Evolutionary conservation across 2,797 vertebrate genomes (phyloP), one percentile per base, ranked within the genome.

Genomic region (Cirrhinus mrigala): DNA sequence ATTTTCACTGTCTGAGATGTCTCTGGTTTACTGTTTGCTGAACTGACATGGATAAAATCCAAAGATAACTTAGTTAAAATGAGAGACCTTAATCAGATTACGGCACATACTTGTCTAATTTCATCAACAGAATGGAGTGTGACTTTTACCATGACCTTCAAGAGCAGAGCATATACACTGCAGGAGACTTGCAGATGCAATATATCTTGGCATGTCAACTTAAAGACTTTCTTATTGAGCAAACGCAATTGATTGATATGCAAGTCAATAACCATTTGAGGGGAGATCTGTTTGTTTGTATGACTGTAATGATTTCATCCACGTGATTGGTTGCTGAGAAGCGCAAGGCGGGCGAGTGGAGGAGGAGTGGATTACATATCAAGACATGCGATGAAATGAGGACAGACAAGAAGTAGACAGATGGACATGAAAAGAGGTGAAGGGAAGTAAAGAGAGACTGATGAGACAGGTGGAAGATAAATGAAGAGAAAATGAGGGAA

Each of bases 171-270:
- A 50, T 85, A 10, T 79, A 33, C 33, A 33, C 50, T 12, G 40
- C 33, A 70, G 33, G 52, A 76, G 82, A 62, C 27, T 50, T 71
- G 73, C 66, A 84, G 37, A 71, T 69, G 64, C 64, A 79, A 85
- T 85, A 79, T 73, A 73, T 73, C 68, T 79, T 73, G 37, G 33
- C 33, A 46, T 69, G 50, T 58, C 62, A 78, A 48, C 52, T 37
- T 78, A 58, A 84, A 16, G 62, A 48, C 66, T 84, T 84, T 70
- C 66, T 27, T 73, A 79, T 40, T 79, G 76, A 85, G 76, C 40
- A 64, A 64, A 85, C 50, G 33, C 48, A 60, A 40, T 73, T 85
- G 83, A 79, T 79, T 85, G 76, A 85, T 79, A 85, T 79, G 52
- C 52, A 60, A 24, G 54, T 73, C 76, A 85, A 79, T 79, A 79